A percentile compares a stretch with the other conserved stretches of the same genome.
Conservation (phyloP, 2,113 vertebrate genomes). For the Psophia crepitans region DNA sequence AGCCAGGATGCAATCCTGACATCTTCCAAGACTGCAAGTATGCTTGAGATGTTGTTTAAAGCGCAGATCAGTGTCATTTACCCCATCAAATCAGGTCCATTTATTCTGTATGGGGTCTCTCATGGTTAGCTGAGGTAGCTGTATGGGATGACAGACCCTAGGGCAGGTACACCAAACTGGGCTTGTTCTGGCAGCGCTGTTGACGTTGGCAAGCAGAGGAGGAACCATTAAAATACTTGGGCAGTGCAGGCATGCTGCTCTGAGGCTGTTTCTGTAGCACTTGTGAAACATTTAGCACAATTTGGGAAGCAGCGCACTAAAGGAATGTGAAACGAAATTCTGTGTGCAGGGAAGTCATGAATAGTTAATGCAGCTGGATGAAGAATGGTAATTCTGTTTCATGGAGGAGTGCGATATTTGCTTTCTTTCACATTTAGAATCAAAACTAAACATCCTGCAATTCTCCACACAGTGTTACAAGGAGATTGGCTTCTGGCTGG, state of each 20-base stretch:
- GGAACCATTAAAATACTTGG: not conserved
- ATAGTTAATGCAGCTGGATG: conserved; percentile 3
- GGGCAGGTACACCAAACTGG: not conserved
- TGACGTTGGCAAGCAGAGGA: not conserved
- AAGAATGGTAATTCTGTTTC: not conserved
- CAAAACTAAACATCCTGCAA: not conserved
- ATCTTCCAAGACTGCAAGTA: not conserved
- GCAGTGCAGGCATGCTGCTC: not conserved
- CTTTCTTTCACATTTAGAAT: conserved; percentile 1
- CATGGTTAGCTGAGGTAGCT: not conserved
- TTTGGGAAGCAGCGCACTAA: not conserved
- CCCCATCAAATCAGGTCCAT: not conserved
- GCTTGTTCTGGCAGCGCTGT: not conserved
- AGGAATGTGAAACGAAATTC: not conserved
- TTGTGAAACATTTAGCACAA: not conserved
- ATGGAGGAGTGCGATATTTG: not conserved
- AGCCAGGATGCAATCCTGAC: not conserved
- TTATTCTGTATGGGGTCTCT: not conserved
- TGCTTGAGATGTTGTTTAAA: not conserved
- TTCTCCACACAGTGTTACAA: not conserved
- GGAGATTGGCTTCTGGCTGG: not conserved
- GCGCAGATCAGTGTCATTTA: not conserved
- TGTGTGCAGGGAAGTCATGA: not conserved
- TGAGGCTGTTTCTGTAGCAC: not conserved
- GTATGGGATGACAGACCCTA: not conserved